Conservation (phyloP, 2,888 invertebrate species). For the Parnassius orleans region DNA sequence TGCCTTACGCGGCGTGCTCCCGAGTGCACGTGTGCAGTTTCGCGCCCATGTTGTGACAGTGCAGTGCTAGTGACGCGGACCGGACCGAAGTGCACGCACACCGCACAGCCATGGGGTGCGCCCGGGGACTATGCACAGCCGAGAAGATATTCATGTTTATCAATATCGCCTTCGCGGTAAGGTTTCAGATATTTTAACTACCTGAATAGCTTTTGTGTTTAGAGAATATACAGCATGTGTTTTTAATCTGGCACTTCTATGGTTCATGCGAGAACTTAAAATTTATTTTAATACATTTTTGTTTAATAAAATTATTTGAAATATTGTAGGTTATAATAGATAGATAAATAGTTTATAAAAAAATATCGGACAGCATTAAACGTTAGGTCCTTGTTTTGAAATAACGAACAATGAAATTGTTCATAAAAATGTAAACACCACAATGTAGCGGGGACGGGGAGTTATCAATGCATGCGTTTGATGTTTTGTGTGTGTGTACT, state of each 20-base stretch:
- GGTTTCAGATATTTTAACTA: slow-evolving; percentile 5
- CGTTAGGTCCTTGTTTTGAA: background rate
- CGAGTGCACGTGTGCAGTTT: slow-evolving; percentile 35
- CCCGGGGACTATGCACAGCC: slow-evolving; percentile 59
- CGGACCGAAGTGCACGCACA: slow-evolving; percentile 21
- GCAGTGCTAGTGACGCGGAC: slow-evolving; percentile 25
- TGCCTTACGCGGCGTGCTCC: slow-evolving; percentile 63
- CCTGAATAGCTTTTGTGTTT: too few relatives aligned
- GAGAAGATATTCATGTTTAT: slow-evolving; percentile 74
- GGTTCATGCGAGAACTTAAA: too few relatives aligned
- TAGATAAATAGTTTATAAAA: too few relatives aligned
- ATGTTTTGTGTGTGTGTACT: too few relatives aligned
- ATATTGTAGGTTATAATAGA: too few relatives aligned
- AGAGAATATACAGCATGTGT: too few relatives aligned
- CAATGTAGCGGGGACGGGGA: too few relatives aligned
- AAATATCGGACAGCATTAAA: too few relatives aligned
- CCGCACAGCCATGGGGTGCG: slow-evolving; percentile 53
- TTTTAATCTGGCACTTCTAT: too few relatives aligned
- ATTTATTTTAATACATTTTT: too few relatives aligned
- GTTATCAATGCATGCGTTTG: too few relatives aligned
- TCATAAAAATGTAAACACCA: background rate
- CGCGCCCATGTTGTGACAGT: slow-evolving; percentile 28
- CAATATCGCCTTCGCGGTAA: slow-evolving; percentile 74
- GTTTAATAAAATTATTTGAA: too few relatives aligned
- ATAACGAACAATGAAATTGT: slow-evolving; percentile 4